A percentile compares a stretch with the other conserved stretches of the same genome.
Conservation (phyloP, 2,113 vertebrate genomes). For the Malurus cyaneus region DNA sequence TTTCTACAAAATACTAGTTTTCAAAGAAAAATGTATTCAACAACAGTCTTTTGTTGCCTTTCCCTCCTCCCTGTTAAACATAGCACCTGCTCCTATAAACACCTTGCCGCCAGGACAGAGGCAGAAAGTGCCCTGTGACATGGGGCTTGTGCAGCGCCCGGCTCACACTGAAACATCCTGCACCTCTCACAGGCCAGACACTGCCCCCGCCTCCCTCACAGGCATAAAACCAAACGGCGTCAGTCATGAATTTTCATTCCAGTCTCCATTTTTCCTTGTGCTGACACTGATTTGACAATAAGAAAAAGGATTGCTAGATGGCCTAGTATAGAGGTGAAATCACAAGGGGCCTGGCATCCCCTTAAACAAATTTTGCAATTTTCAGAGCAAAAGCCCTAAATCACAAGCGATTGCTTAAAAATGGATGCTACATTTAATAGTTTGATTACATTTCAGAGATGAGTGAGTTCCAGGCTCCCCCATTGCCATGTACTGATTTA, state of each 20-base stretch:
- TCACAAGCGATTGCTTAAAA: background rate
- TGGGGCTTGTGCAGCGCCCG: background rate
- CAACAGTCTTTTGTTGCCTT: background rate
- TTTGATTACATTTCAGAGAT: background rate
- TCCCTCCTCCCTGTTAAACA: rapidly evolving
- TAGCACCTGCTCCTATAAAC: background rate
- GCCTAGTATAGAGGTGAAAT: background rate
- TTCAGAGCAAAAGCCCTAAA: background rate
- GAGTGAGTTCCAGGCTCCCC: background rate
- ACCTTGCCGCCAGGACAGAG: rapidly evolving
- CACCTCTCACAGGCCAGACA: rapidly evolving
- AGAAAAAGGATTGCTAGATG: background rate
- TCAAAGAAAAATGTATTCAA: background rate
- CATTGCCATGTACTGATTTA: background rate
- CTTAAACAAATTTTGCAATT: background rate
- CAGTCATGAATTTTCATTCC: background rate
- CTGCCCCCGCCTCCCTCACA: background rate
- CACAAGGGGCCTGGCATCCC: background rate
- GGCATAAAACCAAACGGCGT: background rate
- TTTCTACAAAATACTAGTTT: background rate
- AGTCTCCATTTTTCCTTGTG: background rate
- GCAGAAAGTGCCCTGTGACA: background rate
- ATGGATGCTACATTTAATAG: background rate
- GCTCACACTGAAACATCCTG: rapidly evolving
- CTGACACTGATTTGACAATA: background rate